A percentile compares a stretch with the other conserved stretches of the same genome.
phyloP scores from a whole-genome alignment of 2,888 invertebrate genomes.

The Ceriagrion tenellum region DNA sequence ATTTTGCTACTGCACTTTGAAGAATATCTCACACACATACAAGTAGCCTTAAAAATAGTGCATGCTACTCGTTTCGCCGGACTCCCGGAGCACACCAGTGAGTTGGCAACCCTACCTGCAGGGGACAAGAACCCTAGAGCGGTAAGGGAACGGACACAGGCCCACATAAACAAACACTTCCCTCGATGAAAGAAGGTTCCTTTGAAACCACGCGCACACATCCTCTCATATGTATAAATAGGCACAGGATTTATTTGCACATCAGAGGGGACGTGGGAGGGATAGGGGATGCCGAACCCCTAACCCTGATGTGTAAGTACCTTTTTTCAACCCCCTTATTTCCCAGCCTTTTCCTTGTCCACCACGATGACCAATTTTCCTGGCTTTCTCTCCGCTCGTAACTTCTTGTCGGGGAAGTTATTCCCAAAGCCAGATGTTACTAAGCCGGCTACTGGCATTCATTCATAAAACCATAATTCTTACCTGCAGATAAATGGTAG shows the following conservation, averaged over 20 bases:
- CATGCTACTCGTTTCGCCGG: too few relatives aligned
- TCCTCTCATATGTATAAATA: neutral
- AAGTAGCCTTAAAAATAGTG: too few relatives aligned
- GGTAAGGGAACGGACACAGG: neutral
- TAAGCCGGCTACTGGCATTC: too few relatives aligned
- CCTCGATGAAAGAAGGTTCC: neutral
- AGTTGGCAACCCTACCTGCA: too few relatives aligned
- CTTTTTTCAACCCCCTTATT: neutral
- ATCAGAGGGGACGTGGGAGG: neutral
- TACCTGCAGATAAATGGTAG: too few relatives aligned
- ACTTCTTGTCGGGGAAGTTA: too few relatives aligned
- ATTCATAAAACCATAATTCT: too few relatives aligned
- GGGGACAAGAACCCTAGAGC: neutral
- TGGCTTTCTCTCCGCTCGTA: neutral
- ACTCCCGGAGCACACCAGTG: too few relatives aligned
- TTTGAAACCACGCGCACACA: neutral
- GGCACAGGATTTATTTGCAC: slow-evolving; percentile 43
- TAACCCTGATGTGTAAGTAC: neutral
- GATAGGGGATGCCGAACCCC: too few relatives aligned
- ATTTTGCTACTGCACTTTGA: too few relatives aligned
- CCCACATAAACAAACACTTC: neutral
- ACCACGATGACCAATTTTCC: neutral
- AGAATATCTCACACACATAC: too few relatives aligned
- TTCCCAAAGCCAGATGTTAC: too few relatives aligned
- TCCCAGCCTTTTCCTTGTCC: neutral